Base-by-base conservation (phyloP, 2,797 vertebrate species). In the Acanthurus lineatus region DNA sequence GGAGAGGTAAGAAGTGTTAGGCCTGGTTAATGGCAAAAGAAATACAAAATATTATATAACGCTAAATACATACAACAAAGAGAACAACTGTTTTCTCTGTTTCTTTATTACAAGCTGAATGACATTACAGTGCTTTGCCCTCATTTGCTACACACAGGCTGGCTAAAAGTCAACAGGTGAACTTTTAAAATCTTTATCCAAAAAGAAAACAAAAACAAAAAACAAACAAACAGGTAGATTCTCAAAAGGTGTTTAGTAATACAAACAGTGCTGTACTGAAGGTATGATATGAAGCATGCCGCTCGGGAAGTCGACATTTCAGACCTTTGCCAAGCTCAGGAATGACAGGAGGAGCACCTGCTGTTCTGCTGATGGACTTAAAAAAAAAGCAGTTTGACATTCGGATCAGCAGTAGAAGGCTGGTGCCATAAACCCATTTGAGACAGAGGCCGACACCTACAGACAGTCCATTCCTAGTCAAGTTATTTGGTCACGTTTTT, bases 21-120 rank as follows among this genome's bases (percentile, higher is more conserved):
- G 0, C 1, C 14, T 11, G 0, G 19, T 47, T 6, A 47, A 44
- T 4, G 19, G 12, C 12, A 16, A 20, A 25, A 9, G 9, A 22
- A 19, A 49, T 6, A 20, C 38, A n/a, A 57, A 11, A 42, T 9
- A 38, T 0, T 38, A 56, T 51, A 54, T 12, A 0, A 3, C 32
- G 7, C 3, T 35, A 35, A 35, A 35, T 2, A 35, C 5, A 35
- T 3, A 35, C 17, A 45, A 76, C n/a, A 64, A 6, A 61, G 5
- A 48, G 2, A 15, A 61, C 35, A 45, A 32, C 40, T 53, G 60
- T 86, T 87, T 91, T 86, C 85, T 85, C 81, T 89, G 89, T 93
- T 90, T 96, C 82, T 97, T 97, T 97, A 97, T 96, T 97, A 96
- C 96, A 96, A 96, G 95, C 95, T 96, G 93, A 96, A 95, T 92